Evolutionary conservation across 2,113 vertebrate species (phyloP).

Genomic region (Limnothrissa miodon): DNA sequence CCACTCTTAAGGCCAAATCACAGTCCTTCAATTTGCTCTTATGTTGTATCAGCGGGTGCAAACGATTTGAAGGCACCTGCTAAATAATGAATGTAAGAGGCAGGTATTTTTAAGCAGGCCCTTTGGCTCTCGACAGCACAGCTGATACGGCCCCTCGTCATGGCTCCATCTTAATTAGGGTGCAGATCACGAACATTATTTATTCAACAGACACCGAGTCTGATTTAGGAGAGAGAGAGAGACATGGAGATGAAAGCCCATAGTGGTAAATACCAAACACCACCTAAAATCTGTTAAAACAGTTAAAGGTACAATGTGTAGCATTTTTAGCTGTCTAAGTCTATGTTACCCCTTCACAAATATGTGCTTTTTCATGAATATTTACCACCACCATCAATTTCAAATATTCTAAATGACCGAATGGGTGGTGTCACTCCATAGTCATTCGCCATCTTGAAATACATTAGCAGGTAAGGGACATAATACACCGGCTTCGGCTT

Average conservation of each 20-base stretch:
- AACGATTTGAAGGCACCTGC: neutral
- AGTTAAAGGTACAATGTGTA: no score
- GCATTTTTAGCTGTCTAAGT: no score
- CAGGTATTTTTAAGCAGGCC: slow-evolving; percentile 25
- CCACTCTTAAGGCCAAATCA: no score
- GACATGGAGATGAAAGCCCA: neutral
- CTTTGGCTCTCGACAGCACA: slow-evolving; percentile 19
- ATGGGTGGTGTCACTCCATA: no score
- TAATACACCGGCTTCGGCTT: no score
- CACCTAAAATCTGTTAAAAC: neutral
- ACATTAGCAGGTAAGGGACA: no score
- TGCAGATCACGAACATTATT: neutral
- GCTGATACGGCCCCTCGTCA: slow-evolving; percentile 2
- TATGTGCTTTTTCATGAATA: no score
- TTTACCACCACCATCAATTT: no score
- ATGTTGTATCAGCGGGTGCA: neutral
- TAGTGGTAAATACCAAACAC: neutral
- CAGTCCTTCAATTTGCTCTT: neutral
- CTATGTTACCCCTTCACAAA: no score
- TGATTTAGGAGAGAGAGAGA: neutral
- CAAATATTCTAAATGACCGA: no score
- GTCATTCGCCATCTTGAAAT: no score
- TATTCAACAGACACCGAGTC: slow-evolving; percentile 15
- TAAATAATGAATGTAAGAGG: slow-evolving; percentile 23
- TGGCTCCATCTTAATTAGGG: neutral